phyloP scores from a whole-genome alignment of 2,888 invertebrate genomes.

The Caradrina kadenii region DNA sequence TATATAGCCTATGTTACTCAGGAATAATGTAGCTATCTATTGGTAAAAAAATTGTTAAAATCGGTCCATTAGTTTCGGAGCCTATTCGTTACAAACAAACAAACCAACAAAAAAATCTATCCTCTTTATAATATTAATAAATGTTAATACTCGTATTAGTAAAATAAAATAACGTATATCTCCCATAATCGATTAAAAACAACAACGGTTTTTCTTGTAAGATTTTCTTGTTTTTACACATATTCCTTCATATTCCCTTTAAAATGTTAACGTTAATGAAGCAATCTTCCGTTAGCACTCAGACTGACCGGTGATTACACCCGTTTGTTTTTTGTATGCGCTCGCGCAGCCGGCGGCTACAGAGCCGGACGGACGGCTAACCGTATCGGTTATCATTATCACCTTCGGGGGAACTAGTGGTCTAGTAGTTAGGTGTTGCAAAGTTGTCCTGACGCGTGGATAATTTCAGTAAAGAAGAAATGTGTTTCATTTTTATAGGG shows the following conservation, averaged over 20 bases:
- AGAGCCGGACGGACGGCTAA: conserved; percentile 34
- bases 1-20: too few relatives aligned
- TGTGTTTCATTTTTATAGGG: not conserved
- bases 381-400: conserved; percentile 57
- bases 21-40: too few relatives aligned
- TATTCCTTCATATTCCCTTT: conserved; percentile 15
- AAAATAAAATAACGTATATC: not conserved
- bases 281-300: conserved; percentile 46
- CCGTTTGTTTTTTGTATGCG: conserved; percentile 46
- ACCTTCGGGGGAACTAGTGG: conserved; percentile 30
- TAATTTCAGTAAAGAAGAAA: not conserved
- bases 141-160: too few relatives aligned
- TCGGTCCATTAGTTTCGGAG: too few relatives aligned
- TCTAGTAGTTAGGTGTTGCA: conserved; percentile 29
- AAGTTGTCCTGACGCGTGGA: not conserved
- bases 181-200: not conserved
- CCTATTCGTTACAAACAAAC: too few relatives aligned
- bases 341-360: conserved; percentile 20
- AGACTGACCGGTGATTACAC: conserved; percentile 45
- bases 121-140: too few relatives aligned
- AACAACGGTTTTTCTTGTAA: not conserved
- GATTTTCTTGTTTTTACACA: not conserved
- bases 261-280: conserved; percentile 41
- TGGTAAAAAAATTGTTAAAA: too few relatives aligned
- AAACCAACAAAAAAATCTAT: too few relatives aligned